Percentiles rank a stretch among this genome's conserved stretches.
Evolutionary conservation across 2,113 vertebrate genomes (phyloP).

Genomic region (Callopanchax toddi): DNA sequence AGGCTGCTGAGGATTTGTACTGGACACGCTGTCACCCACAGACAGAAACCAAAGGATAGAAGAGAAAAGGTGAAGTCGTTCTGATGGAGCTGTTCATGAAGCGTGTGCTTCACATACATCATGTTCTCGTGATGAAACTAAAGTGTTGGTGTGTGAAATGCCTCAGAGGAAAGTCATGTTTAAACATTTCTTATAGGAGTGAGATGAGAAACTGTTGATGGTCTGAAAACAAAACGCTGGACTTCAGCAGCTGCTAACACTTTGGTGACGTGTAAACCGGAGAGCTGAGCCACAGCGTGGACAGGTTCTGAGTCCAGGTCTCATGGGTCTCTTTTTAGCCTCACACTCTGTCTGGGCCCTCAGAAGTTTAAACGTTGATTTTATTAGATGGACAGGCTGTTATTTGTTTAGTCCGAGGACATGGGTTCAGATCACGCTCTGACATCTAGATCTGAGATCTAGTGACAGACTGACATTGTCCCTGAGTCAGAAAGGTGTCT

Average conservation of each 20-base stretch:
- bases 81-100: too few species aligned
- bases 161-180: neutral
- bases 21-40: conserved; percentile 4
- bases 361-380: too few species aligned
- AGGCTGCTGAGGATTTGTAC: conserved; percentile 23
- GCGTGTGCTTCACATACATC: too few species aligned
- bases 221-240: neutral
- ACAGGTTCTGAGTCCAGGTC: neutral
- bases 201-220: too few species aligned
- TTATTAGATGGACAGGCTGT: too few species aligned
- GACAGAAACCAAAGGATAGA: neutral
- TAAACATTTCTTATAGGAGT: neutral
- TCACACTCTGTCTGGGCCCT: too few species aligned
- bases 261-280: conserved; percentile 1
- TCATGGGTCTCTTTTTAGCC: too few species aligned
- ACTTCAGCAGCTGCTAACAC: neutral
- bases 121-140: neutral
- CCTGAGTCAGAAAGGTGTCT: too few species aligned
- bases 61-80: neutral
- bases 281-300: neutral
- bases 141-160: neutral
- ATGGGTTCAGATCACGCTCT: too few species aligned
- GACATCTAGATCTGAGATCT: too few species aligned
- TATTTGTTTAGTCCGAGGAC: too few species aligned
- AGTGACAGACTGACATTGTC: too few species aligned